Base-by-base conservation (phyloP, 2,797 vertebrate species). In the Sebastiscus tertius region DNA sequence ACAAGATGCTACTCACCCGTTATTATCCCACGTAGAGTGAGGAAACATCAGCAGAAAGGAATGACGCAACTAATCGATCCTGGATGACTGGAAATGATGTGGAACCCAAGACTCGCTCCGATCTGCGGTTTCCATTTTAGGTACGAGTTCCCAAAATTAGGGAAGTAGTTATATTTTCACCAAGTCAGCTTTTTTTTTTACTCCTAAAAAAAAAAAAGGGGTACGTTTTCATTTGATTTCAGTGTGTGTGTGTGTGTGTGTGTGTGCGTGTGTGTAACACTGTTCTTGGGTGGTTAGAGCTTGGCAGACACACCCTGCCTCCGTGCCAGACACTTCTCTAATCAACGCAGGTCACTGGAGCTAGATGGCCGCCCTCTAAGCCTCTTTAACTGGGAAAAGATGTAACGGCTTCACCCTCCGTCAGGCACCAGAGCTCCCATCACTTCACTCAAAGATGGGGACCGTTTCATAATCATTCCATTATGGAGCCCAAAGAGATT, bases 381-480 rank as follows among this genome's bases (percentile, higher is more conserved):
- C 89, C 87, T 66, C 61, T 72, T 55, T 94, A 95, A 94, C 81
- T 88, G 79, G 80, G 82, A 90, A 88, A 95, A 94, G 86, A 93
- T 94, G 94, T 89, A 74, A 72, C 1, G 62, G 69, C 81, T 88
- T 89, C 65, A 62, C 55, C 72, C 61, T 72, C 62, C 4, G n/a
- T 81, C 86, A 49, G 16, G 63, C 59, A 26, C 71, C 69, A 54
- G 70, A 62, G 13, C 72, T 77, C 61, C 61, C 54, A 74, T 74
- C 66, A 60, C 85, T 67, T 85, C 54, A 65, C 67, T 81, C 76
- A 79, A 52, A 80, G 33, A 81, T 77, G 69, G 78, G 73, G 70
- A 82, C 84, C n/a, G 61, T 75, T 89, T 82, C 69, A 84, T 90
- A 91, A 92, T 93, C 80, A 86, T 89, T 89, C 84, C 85, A 89